These are phyloP conservation scores for Sminthurides bifidus DNA, from an alignment of 1,140 invertebrate species.

Conservation along the genomic window DNA sequence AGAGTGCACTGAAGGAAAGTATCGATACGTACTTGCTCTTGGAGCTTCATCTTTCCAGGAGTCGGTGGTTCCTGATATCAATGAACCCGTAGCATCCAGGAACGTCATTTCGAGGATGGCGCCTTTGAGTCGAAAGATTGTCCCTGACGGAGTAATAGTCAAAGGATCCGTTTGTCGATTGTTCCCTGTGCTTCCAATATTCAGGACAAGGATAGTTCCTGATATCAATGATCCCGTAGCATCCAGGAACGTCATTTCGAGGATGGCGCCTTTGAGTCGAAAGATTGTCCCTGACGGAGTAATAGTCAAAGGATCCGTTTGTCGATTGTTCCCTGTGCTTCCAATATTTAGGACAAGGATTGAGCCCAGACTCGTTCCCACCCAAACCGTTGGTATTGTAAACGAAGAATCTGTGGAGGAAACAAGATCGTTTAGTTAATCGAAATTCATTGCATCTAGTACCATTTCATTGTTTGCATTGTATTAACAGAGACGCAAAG, in stretches of 20 bases:
- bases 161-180: no score
- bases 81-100: conserved; percentile 80
- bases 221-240: no score
- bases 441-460: no score
- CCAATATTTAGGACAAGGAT: conserved; percentile 63
- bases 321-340: conserved; percentile 36
- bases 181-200: no score
- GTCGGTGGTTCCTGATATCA: conserved; percentile 72
- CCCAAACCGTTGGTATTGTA: conserved; percentile 74
- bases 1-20: conserved; percentile 7
- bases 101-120: conserved; percentile 81
- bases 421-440: no score
- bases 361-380: conserved; percentile 88
- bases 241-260: conserved; percentile 89
- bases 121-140: conserved; percentile 79
- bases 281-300: conserved; percentile 55
- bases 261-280: conserved; percentile 66
- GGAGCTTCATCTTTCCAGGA: conserved; percentile 75
- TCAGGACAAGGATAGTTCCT: no score
- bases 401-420: conserved; percentile 55
- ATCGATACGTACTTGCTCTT: conserved; percentile 46
- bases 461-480: no score
- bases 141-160: conserved; percentile 73
- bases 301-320: neutral
- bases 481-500: no score